phyloP scores from a whole-genome alignment of 2,113 vertebrate species.

The Bubalus kerabau region DNA sequence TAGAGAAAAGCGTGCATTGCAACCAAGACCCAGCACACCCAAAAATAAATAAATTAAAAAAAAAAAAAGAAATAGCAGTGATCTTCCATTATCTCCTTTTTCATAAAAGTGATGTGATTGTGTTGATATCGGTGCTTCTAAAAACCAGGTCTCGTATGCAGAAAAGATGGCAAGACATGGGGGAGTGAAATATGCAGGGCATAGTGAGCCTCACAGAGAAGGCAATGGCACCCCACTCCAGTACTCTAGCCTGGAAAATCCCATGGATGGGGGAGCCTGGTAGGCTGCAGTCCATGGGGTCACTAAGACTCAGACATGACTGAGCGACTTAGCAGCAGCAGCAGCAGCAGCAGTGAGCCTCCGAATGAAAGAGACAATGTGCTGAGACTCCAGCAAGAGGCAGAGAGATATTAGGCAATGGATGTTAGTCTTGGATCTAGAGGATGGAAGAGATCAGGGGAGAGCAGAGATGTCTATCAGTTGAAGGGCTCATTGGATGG shows the following conservation, averaged over 20 bases:
- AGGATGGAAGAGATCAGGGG: background rate
- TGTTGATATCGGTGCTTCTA: background rate
- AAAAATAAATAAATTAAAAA: background rate
- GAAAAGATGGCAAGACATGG: background rate
- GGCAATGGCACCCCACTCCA: too few relatives aligned
- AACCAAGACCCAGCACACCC: background rate
- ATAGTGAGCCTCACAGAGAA: background rate
- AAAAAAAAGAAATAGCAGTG: background rate
- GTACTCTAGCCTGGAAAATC: too few relatives aligned
- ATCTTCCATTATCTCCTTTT: background rate
- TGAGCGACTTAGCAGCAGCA: too few relatives aligned
- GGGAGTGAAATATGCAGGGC: background rate
- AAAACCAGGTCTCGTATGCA: background rate
- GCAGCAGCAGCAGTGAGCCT: background rate
- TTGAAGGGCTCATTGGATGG: background rate
- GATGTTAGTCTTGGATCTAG: background rate
- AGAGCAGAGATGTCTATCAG: rapidly evolving
- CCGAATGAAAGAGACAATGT: background rate
- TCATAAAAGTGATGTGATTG: background rate
- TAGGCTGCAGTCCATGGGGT: too few relatives aligned
- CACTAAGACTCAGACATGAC: too few relatives aligned
- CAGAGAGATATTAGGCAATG: too few relatives aligned
- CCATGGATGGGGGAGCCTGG: too few relatives aligned
- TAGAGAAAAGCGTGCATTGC: background rate
- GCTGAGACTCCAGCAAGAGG: background rate